A percentile compares a stretch with the other conserved stretches of the same genome.
Conservation (phyloP, 1,140 invertebrate species). For the Belonocnema kinseyi region DNA sequence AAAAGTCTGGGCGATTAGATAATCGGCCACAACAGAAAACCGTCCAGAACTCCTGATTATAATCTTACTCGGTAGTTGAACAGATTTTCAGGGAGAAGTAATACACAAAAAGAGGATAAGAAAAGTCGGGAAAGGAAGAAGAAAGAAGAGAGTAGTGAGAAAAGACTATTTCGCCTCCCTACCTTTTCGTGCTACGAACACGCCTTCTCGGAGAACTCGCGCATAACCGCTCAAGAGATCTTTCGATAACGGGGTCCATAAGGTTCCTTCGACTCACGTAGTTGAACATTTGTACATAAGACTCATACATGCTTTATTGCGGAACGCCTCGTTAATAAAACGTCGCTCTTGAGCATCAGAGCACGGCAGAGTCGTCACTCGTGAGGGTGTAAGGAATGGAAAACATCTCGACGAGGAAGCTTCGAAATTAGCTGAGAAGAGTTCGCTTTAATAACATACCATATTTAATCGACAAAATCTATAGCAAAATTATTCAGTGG, state of each 20-base stretch:
- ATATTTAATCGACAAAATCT: no score
- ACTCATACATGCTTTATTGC: conserved; percentile 45
- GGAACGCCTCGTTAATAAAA: conserved; percentile 62
- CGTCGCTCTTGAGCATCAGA: conserved; percentile 8
- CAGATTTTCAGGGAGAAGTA: neutral
- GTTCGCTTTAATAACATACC: no score
- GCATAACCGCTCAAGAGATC: conserved; percentile 53
- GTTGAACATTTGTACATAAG: conserved; percentile 43
- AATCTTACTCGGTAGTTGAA: conserved; percentile 2
- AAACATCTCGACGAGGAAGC: no score
- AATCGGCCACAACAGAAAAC: no score
- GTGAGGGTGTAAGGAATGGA: no score
- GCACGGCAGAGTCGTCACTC: no score
- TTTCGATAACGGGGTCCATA: conserved; percentile 54
- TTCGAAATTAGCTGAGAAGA: no score
- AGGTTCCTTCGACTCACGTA: conserved; percentile 48
- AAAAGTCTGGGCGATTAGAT: no score
- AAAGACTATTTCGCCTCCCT: conserved; percentile 40
- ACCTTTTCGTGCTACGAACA: conserved; percentile 45
- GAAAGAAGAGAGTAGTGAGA: conserved; percentile 32
- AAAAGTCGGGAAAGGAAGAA: neutral
- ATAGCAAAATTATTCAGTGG: no score
- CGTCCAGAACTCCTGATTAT: neutral
- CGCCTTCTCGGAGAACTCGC: conserved; percentile 44
- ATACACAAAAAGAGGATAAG: neutral